Percentiles rank a stretch among this genome's conserved stretches.
phyloP scores from a whole-genome alignment of 2,888 invertebrate genomes.

The Lithophane leautieri region DNA sequence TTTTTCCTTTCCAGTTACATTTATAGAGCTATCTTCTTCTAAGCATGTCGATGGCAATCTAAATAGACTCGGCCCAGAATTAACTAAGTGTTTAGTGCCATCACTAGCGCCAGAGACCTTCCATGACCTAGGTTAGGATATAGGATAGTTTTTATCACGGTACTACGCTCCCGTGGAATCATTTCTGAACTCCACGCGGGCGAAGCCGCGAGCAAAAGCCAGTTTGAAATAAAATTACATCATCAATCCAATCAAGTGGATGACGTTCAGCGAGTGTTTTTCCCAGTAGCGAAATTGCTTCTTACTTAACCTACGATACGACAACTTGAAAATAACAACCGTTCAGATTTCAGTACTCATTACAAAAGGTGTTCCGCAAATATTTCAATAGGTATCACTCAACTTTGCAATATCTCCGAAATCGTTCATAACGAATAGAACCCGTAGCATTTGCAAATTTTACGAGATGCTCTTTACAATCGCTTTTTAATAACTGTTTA shows the following conservation, averaged over 20 bases:
- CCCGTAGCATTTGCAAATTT: not conserved
- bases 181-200: not conserved
- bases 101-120: no score
- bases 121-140: not conserved
- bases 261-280: slow-evolving; percentile 7
- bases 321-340: not conserved
- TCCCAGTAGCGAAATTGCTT: not conserved
- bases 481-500: not conserved
- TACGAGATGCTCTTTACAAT: not conserved
- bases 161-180: not conserved
- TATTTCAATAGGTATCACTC: not conserved
- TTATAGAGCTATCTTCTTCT: no score
- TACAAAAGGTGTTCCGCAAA: not conserved
- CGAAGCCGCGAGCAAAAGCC: not conserved
- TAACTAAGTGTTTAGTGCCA: no score
- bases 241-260: not conserved
- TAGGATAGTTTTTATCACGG: not conserved
- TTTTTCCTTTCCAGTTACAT: no score
- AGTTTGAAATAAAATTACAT: slow-evolving; percentile 5
- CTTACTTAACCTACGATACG: not conserved
- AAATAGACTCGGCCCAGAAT: no score
- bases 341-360: not conserved
- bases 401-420: not conserved
- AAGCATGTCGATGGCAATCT: no score
- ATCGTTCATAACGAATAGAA: not conserved